Evolutionary conservation across 1,140 invertebrate species (phyloP).

Genomic region (Zaprionus nigranus): DNA sequence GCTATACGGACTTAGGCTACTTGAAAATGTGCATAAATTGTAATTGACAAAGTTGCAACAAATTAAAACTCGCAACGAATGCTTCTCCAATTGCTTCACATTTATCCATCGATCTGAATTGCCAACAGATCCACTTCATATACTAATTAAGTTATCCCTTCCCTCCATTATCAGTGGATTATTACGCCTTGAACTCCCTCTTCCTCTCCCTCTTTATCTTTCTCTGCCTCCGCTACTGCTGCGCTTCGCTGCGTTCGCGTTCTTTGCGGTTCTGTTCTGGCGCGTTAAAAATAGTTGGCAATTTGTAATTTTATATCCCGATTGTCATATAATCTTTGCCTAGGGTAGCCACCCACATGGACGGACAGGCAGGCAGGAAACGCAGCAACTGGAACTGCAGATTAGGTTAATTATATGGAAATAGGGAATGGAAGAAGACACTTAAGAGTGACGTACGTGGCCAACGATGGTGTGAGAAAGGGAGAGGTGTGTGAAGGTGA

Average conservation of each 20-base stretch:
- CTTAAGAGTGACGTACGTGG: constrained; percentile 3
- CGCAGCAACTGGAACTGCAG: background rate
- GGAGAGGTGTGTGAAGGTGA: background rate
- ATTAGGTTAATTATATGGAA: constrained; percentile 10
- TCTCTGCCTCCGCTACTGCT: background rate
- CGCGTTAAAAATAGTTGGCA: constrained; percentile 30
- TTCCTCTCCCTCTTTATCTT: background rate
- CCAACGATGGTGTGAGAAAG: background rate
- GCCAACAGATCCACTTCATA: background rate
- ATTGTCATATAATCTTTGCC: constrained; percentile 52
- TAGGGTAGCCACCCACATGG: constrained; percentile 44
- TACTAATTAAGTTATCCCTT: background rate
- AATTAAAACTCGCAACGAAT: constrained; percentile 56
- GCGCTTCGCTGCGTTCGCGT: background rate
- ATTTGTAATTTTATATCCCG: constrained; percentile 55
- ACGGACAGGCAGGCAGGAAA: background rate
- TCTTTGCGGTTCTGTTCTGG: constrained; percentile 32
- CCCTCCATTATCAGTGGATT: background rate
- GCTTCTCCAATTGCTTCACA: background rate
- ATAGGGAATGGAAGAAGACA: too few relatives aligned
- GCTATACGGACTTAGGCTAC: constrained; percentile 25
- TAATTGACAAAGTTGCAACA: constrained; percentile 57
- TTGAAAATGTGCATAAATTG: constrained; percentile 58
- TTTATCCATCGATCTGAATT: background rate
- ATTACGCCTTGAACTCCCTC: background rate